These are phyloP conservation scores for Eleutherodactylus coqui DNA, from an alignment of 2,797 vertebrate genomes.

Conservation along the genomic window DNA sequence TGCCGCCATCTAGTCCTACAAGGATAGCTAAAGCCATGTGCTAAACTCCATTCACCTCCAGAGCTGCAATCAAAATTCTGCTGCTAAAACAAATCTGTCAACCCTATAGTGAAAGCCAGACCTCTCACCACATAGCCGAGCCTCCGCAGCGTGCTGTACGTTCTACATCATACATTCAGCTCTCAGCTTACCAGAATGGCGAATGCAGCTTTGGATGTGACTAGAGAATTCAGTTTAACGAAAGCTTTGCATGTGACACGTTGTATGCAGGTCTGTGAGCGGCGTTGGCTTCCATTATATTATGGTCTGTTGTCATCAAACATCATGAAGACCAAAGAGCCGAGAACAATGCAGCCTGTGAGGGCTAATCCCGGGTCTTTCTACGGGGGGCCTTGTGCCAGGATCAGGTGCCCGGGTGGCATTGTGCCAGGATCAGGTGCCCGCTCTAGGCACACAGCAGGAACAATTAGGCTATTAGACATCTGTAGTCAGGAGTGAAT, in stretches of 20 bases:
- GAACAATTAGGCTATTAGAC: constrained; percentile 8
- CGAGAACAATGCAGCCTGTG: neutral
- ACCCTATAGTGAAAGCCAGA: too few relatives aligned
- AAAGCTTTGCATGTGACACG: neutral
- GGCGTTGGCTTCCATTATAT: neutral
- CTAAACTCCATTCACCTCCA: neutral
- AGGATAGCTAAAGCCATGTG: neutral
- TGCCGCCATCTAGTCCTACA: neutral
- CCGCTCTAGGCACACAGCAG: neutral
- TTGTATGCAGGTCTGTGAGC: neutral
- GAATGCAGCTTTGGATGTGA: neutral
- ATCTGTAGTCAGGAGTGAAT: constrained; percentile 14
- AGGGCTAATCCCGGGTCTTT: constrained; percentile 4
- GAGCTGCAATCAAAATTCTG: constrained; percentile 6
- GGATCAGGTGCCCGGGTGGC: constrained; percentile 24
- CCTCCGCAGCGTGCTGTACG: neutral
- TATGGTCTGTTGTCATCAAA: neutral
- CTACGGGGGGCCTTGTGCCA: neutral
- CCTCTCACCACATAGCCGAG: neutral
- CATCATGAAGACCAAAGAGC: constrained; percentile 14
- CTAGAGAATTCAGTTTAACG: neutral
- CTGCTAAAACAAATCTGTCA: neutral
- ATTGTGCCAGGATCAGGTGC: constrained; percentile 35
- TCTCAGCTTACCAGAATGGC: neutral
- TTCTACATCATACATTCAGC: too few relatives aligned